Percentiles rank a stretch among this genome's conserved stretches.
phyloP scores from a whole-genome alignment of 2,888 invertebrate genomes.

The Agrenia bidenticulata region DNA sequence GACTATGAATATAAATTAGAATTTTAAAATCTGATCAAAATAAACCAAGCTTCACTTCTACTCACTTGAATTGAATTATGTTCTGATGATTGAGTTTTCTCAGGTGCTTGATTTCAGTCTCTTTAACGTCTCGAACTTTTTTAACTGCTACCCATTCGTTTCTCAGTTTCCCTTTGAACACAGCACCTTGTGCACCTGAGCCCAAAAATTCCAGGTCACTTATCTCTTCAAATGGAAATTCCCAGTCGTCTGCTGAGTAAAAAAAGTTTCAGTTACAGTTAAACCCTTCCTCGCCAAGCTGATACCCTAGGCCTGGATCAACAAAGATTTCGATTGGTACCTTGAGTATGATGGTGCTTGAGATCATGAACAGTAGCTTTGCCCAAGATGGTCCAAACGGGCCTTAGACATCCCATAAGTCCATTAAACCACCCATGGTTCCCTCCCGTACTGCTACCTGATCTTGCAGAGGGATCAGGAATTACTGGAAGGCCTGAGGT shows the following conservation, averaged over 20 bases:
- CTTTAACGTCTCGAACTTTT: slow-evolving; percentile 86
- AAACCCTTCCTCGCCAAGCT: no score
- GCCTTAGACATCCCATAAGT: slow-evolving; percentile 82
- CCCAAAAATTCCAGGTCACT: slow-evolving; percentile 87
- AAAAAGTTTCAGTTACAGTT: no score
- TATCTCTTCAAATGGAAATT: slow-evolving; percentile 88
- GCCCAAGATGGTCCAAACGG: slow-evolving; percentile 82
- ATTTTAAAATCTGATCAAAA: not conserved
- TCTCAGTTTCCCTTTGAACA: slow-evolving; percentile 80
- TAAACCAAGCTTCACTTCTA: not conserved
- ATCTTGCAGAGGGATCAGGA: slow-evolving; percentile 16
- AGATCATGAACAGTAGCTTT: slow-evolving; percentile 70
- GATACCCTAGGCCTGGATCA: no score
- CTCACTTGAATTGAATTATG: slow-evolving; percentile 79
- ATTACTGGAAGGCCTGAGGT: slow-evolving; percentile 7
- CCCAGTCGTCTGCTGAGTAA: slow-evolving; percentile 75
- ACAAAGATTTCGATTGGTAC: no score
- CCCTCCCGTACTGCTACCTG: not conserved
- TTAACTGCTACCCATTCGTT: slow-evolving; percentile 92
- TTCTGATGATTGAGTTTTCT: slow-evolving; percentile 93
- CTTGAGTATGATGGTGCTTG: slow-evolving; percentile 59
- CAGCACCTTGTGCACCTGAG: slow-evolving; percentile 93
- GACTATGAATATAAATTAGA: not conserved
- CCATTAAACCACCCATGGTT: slow-evolving; percentile 72
- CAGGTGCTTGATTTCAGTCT: slow-evolving; percentile 89